These are phyloP conservation scores for Trissolcus brochymenae DNA, from an alignment of 2,888 invertebrate genomes.

Conservation along the genomic window DNA sequence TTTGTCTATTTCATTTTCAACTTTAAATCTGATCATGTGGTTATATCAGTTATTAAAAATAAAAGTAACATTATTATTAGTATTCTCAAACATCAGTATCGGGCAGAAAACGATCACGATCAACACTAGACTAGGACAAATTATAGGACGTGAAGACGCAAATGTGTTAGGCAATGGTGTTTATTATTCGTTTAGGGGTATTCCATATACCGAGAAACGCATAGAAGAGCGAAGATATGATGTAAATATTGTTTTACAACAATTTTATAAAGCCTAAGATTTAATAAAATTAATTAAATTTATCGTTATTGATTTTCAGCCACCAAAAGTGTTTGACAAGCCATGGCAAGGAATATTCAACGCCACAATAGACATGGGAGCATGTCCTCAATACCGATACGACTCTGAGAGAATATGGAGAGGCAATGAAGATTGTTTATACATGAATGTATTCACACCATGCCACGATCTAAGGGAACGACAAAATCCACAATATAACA, in stretches of 20 bases:
- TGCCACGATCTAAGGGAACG: background rate
- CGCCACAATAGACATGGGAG: background rate
- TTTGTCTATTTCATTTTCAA: too few species aligned
- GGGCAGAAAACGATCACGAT: too few species aligned
- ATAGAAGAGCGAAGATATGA: background rate
- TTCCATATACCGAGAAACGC: background rate
- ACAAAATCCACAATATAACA: background rate
- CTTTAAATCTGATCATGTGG: too few species aligned
- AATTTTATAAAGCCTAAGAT: too few species aligned
- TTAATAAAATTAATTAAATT: too few species aligned
- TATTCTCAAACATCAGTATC: too few species aligned
- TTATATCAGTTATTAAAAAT: too few species aligned
- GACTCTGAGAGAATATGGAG: background rate
- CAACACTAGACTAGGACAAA: too few species aligned
- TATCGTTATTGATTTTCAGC: background rate
- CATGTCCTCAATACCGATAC: constrained; percentile 5
- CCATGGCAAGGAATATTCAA: constrained; percentile 9
- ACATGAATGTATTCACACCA: constrained; percentile 18
- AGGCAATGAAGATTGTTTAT: constrained; percentile 25
- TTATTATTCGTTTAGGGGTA: background rate
- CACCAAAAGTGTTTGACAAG: constrained; percentile 7
- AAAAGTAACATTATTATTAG: too few species aligned
- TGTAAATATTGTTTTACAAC: background rate
- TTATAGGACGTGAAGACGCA: background rate
- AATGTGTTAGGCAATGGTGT: background rate